Evolutionary conservation across 1,140 invertebrate species (phyloP).

Genomic region (Penaeus chinensis): DNA sequence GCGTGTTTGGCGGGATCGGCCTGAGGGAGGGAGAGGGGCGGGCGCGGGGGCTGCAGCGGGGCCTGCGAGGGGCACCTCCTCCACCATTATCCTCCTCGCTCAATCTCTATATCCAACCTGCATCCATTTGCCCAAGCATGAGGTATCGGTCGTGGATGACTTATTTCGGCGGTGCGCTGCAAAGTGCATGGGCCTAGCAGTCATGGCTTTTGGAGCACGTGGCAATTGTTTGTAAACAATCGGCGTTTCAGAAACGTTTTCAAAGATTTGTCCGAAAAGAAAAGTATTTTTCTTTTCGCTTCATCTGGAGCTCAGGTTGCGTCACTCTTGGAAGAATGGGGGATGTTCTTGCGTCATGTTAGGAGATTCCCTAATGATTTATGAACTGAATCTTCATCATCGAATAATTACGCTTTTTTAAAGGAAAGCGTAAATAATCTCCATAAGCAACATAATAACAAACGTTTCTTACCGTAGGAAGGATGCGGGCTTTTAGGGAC

Average conservation of each 20-base stretch:
- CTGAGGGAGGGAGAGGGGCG: background rate
- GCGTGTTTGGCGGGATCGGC: slow-evolving; percentile 3
- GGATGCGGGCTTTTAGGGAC: too few species aligned
- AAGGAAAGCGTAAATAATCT: too few species aligned
- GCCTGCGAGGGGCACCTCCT: slow-evolving; percentile 19
- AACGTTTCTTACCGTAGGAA: too few species aligned
- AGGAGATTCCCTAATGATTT: too few species aligned
- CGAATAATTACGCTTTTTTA: too few species aligned
- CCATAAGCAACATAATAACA: too few species aligned
- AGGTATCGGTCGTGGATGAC: background rate
- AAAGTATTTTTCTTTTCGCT: slow-evolving; percentile 39
- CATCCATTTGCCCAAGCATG: too few species aligned
- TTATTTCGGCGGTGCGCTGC: background rate
- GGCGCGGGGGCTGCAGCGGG: slow-evolving; percentile 3
- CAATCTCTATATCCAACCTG: background rate
- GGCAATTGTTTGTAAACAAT: slow-evolving; percentile 48
- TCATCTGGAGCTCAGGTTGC: slow-evolving; percentile 1
- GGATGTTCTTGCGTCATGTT: too few species aligned
- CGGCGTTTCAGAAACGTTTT: slow-evolving; percentile 42
- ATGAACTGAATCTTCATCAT: too few species aligned
- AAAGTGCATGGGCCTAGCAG: background rate
- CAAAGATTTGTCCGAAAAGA: slow-evolving; percentile 40
- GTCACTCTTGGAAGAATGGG: background rate
- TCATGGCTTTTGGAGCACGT: slow-evolving; percentile 1
- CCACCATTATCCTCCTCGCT: slow-evolving; percentile 18